Conservation (phyloP, 1,140 invertebrate genomes). For the Bombus waltoni region DNA sequence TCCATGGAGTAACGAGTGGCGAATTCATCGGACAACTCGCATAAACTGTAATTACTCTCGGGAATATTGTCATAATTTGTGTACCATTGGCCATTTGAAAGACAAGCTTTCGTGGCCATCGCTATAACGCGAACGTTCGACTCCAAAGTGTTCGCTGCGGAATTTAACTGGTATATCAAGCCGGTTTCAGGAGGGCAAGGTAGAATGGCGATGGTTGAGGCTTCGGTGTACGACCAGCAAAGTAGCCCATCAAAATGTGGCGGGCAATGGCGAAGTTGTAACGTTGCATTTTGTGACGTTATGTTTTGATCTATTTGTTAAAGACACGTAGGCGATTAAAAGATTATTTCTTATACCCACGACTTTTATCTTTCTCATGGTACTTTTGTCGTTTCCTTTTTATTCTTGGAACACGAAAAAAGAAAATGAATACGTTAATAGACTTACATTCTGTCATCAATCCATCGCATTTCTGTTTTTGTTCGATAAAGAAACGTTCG, state of each 20-base stretch:
- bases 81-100: constrained; percentile 73
- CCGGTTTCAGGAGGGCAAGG: constrained; percentile 73
- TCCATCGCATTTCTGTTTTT: constrained; percentile 49
- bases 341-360: neutral
- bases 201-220: constrained; percentile 60
- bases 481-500: constrained; percentile 38
- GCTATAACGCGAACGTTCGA: neutral
- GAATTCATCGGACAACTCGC: constrained; percentile 54
- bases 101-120: constrained; percentile 72
- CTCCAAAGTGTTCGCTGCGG: neutral
- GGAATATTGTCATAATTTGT: constrained; percentile 57
- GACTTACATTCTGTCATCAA: constrained; percentile 43
- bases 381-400: neutral
- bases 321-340: neutral
- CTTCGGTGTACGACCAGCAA: constrained; percentile 75
- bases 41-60: constrained; percentile 78
- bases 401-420: neutral
- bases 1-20: neutral
- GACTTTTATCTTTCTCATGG: neutral
- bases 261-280: constrained; percentile 62
- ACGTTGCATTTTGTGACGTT: neutral
- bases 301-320: constrained; percentile 3
- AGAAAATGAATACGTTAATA: neutral
- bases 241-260: constrained; percentile 77
- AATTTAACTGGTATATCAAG: constrained; percentile 34